Evolutionary conservation across 2,113 vertebrate genomes (phyloP).

Genomic region (Microtus montanus): DNA sequence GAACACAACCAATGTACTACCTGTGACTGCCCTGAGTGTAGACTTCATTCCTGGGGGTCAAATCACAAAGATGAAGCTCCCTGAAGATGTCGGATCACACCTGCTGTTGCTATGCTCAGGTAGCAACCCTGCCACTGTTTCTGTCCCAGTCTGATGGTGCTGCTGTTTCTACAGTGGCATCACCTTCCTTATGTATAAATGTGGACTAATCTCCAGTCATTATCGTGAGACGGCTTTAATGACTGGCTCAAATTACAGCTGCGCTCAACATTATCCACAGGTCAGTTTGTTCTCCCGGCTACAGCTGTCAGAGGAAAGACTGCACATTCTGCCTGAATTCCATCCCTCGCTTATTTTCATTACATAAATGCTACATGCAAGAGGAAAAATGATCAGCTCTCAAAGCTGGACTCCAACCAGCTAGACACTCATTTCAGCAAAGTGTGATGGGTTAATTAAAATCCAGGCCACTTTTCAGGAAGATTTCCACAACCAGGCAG

Average conservation of each 20-base stretch:
- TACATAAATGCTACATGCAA: background rate
- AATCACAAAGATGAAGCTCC: background rate
- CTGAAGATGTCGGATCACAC: background rate
- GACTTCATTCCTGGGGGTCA: background rate
- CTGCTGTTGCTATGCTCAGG: background rate
- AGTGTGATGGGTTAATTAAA: constrained; percentile 11
- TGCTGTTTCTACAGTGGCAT: background rate
- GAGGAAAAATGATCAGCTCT: background rate
- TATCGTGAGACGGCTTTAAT: background rate
- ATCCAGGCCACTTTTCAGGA: background rate
- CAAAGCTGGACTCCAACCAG: background rate
- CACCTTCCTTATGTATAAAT: background rate
- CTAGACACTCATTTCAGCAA: background rate
- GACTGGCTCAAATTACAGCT: background rate
- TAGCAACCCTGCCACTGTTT: background rate
- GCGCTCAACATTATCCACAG: background rate
- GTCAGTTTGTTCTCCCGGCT: background rate
- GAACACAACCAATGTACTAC: background rate
- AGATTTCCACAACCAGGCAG: constrained; percentile 20
- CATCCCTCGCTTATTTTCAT: background rate
- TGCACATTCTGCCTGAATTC: background rate
- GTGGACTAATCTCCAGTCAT: background rate
- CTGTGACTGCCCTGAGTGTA: background rate
- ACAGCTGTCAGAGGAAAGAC: background rate
- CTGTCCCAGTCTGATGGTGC: background rate